phyloP scores from a whole-genome alignment of 2,888 invertebrate genomes.

The Acheta domesticus region DNA sequence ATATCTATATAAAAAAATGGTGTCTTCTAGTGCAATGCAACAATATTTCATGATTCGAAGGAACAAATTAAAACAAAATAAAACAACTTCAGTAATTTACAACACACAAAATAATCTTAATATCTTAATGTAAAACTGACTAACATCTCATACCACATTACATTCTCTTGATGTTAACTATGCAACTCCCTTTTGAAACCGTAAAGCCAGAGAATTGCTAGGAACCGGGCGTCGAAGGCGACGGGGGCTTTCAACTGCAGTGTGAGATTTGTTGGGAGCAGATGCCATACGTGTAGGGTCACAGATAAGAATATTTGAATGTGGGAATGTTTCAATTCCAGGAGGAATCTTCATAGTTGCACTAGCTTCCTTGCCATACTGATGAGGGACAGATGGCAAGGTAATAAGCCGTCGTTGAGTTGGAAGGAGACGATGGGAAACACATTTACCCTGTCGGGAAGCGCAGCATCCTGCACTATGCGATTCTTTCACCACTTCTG shows the following conservation, averaged over 20 bases:
- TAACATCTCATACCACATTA: too few relatives aligned
- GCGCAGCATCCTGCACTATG: constrained; percentile 52
- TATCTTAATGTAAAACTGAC: too few relatives aligned
- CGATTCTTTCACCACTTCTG: constrained; percentile 52
- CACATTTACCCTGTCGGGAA: constrained; percentile 33
- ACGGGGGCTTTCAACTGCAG: neutral
- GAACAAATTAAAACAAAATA: too few relatives aligned
- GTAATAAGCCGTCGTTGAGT: neutral
- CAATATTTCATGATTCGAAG: too few relatives aligned
- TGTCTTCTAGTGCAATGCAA: too few relatives aligned
- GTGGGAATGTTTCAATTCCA: neutral
- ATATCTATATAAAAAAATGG: too few relatives aligned
- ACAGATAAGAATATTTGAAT: neutral
- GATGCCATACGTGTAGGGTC: neutral
- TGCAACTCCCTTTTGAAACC: constrained; percentile 27
- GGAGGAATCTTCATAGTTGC: neutral
- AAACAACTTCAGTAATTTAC: too few relatives aligned
- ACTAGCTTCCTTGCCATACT: neutral
- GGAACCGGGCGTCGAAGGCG: neutral
- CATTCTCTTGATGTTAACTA: neutral
- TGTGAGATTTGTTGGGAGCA: neutral
- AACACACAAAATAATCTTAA: too few relatives aligned
- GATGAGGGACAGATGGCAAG: neutral
- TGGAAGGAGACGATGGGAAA: neutral
- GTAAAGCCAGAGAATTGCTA: constrained; percentile 24